phyloP scores from a whole-genome alignment of 2,888 invertebrate genomes.

The Ceriagrion tenellum region DNA sequence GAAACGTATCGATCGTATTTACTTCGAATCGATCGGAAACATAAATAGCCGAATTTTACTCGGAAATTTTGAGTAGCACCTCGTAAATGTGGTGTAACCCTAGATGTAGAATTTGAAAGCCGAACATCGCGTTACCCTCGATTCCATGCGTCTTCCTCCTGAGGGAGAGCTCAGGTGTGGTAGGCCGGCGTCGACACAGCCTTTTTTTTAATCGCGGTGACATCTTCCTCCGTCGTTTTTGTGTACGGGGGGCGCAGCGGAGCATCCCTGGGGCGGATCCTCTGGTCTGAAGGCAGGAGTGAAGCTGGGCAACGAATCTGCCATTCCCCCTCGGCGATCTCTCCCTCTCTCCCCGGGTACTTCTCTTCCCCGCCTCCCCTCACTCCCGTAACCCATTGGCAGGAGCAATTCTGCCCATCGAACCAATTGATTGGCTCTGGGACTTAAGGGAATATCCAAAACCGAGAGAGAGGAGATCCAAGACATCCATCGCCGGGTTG shows the following conservation, averaged over 20 bases:
- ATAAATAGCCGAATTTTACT: too few relatives aligned
- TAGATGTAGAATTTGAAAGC: too few relatives aligned
- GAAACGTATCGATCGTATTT: too few relatives aligned
- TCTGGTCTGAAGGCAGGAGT: background rate
- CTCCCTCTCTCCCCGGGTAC: background rate
- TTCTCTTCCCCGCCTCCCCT: background rate
- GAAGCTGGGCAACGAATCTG: background rate
- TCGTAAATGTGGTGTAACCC: too few relatives aligned
- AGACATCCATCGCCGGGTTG: conserved; percentile 26
- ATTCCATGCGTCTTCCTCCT: too few relatives aligned
- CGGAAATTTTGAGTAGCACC: too few relatives aligned
- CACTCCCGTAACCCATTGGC: background rate
- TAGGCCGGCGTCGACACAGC: background rate
- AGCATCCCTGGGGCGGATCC: background rate
- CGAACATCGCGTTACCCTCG: too few relatives aligned
- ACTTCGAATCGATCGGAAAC: too few relatives aligned
- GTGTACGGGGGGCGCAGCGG: background rate
- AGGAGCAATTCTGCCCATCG: conserved; percentile 32
- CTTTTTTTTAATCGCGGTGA: background rate
- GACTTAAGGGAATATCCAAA: conserved; percentile 22
- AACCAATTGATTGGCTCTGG: conserved; percentile 31
- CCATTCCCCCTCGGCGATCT: background rate
- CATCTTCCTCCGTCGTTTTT: background rate
- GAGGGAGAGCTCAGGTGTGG: background rate
- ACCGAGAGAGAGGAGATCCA: background rate